Percentiles rank a stretch among this genome's conserved stretches.
phyloP scores from a whole-genome alignment of 2,113 vertebrate species.

The Kryptolebias marmoratus region DNA sequence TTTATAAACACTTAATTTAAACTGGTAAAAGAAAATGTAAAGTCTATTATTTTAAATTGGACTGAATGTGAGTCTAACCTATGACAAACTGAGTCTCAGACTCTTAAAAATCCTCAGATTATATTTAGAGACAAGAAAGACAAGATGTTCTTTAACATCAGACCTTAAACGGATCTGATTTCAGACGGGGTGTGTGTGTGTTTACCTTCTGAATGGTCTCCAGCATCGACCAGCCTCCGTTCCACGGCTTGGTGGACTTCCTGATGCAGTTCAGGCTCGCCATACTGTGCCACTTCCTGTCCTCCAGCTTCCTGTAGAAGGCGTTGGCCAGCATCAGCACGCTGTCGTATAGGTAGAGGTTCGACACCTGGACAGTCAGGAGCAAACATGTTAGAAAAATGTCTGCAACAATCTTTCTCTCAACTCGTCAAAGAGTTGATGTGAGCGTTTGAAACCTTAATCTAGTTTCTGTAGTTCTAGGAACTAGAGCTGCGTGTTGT shows the following conservation, averaged over 20 bases:
- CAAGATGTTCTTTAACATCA: too few relatives aligned
- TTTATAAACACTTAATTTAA: neutral
- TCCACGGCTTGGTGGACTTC: slow-evolving; percentile 98
- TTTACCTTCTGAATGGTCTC: slow-evolving; percentile 97
- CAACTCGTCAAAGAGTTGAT: neutral
- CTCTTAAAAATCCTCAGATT: neutral
- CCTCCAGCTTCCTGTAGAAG: slow-evolving; percentile 98
- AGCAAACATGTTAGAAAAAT: neutral
- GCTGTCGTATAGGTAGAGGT: slow-evolving; percentile 98
- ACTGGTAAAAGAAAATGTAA: neutral
- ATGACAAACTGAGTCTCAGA: neutral
- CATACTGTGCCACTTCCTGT: slow-evolving; percentile 99
- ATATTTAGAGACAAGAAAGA: too few relatives aligned
- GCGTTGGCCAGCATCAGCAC: slow-evolving; percentile 98
- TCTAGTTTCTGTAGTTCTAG: too few relatives aligned
- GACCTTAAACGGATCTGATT: neutral
- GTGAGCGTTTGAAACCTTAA: too few relatives aligned
- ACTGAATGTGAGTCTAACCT: neutral
- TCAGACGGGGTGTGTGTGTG: too few relatives aligned
- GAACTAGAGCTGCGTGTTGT: too few relatives aligned
- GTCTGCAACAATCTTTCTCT: too few relatives aligned
- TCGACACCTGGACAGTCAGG: slow-evolving; percentile 87
- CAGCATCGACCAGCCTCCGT: slow-evolving; percentile 96
- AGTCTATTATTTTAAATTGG: neutral
- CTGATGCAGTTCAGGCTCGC: slow-evolving; percentile 97